Evolutionary conservation across 2,113 vertebrate species (phyloP), one percentile per base, ranked within the genome.

Genomic region (Vulpes ferrilata): DNA sequence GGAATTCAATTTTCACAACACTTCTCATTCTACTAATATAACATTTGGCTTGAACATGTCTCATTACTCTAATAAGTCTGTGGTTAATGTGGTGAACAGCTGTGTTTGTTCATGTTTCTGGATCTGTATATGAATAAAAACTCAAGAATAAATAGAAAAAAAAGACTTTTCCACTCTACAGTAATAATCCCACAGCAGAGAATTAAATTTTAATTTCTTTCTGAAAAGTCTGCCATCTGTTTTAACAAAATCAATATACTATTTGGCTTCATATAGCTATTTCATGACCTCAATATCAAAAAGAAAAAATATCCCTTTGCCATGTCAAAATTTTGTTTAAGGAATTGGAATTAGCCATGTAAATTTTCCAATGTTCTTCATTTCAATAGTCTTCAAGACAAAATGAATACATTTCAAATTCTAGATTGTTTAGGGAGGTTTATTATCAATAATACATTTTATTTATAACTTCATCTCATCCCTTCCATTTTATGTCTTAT

Each of bases 141-240:
- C 32, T 69, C 17, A 79, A 5, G 23, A 80, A 6, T 15, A 48
- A 6, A 4, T 23, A 76, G 11, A 25, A 1, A 3, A n/a, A 64
- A 62, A 51, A 53, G 17, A 20, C 25, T 78, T 78, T 93, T 91
- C 57, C 7, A 83, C 7, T 15, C 19, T 32, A 9, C 11, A 69
- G 8, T 87, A 83, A 86, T 81, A 94, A 89, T 80, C 27, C 32
- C 27, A 22, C 19, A 86, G 51, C 67, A 80, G 51, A 90, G n/a
- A 90, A 93, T 92, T 95, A 86, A 93, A 93, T 64, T 59, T 65
- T 83, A 78, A 90, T 90, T 92, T 94, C n/a, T 74, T 92, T 43
- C 83, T 90, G 25, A 96, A 87, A 80, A 88, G 57, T 96, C 30
- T 87, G 4, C 10, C 83, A 79, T 87, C 82, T 96, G 48, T 30